A percentile compares a stretch with the other conserved stretches of the same genome.
These are phyloP conservation scores for Hypsibius dujardini DNA, from an alignment of 1,140 invertebrate species.

Conservation along the genomic window DNA sequence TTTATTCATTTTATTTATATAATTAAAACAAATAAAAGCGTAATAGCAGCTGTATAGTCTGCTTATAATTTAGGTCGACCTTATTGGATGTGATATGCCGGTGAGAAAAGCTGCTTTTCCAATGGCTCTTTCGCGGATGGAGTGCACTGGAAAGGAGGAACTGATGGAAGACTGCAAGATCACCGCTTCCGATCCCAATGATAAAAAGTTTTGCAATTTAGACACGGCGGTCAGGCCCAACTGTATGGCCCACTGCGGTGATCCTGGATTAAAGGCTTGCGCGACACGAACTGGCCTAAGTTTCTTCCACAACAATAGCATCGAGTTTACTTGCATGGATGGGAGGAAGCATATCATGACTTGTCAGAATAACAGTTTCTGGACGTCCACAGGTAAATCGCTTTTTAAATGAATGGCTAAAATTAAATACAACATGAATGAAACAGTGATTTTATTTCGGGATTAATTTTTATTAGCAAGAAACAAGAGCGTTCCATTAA, in stretches of 20 bases:
- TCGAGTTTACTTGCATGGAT: neutral
- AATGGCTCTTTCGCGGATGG: neutral
- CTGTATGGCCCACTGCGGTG: neutral
- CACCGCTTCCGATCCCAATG: neutral
- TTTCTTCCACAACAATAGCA: neutral
- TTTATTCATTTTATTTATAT: too few species aligned
- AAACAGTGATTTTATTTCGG: neutral
- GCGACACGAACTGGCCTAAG: neutral
- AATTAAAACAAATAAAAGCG: too few species aligned
- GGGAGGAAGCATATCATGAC: neutral
- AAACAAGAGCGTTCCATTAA: too few species aligned
- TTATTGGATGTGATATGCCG: too few species aligned
- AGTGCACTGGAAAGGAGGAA: constrained; percentile 8
- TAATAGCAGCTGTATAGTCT: too few species aligned
- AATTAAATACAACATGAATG: neutral
- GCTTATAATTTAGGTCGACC: too few species aligned
- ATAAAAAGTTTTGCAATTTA: neutral
- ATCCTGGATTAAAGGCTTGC: neutral
- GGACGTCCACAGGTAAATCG: neutral
- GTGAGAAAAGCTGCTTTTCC: neutral
- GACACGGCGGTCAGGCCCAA: neutral
- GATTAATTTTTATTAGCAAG: too few species aligned
- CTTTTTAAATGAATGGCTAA: neutral
- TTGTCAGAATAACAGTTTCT: neutral
- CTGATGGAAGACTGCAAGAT: neutral